Conservation (phyloP, 2,113 vertebrate species). For the Albula goreensis region DNA sequence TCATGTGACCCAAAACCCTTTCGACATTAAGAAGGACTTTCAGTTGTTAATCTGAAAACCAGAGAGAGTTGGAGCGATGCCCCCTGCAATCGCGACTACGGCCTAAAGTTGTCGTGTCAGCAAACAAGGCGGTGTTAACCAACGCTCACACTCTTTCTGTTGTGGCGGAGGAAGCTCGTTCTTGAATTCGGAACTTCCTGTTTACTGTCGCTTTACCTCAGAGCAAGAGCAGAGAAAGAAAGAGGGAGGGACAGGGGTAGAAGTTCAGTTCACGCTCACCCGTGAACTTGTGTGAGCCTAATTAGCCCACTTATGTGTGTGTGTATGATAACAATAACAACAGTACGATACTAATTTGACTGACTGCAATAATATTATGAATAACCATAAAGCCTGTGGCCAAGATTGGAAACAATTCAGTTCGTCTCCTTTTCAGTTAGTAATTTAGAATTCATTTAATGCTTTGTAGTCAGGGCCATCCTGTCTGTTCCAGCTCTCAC, state of each 20-base stretch:
- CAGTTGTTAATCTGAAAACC: too few species aligned
- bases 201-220: background rate
- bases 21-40: too few species aligned
- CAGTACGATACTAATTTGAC: too few species aligned
- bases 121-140: background rate
- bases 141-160: background rate
- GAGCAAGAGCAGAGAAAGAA: background rate
- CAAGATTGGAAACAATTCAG: background rate
- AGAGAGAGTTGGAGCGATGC: background rate
- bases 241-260: background rate
- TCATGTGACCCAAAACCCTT: too few species aligned
- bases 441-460: background rate
- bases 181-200: slow-evolving; percentile 25
- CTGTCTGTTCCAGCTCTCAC: background rate
- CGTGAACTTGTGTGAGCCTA: background rate
- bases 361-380: too few species aligned
- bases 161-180: slow-evolving; percentile 11
- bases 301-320: background rate
- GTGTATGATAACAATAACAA: too few species aligned
- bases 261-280: background rate
- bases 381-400: background rate
- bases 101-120: slow-evolving; percentile 1
- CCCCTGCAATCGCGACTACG: background rate
- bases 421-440: background rate
- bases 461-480: background rate